Evolutionary conservation across 2,113 vertebrate species (phyloP), one percentile per base, ranked within the genome.

Genomic region (Chloropsis hardwickii): DNA sequence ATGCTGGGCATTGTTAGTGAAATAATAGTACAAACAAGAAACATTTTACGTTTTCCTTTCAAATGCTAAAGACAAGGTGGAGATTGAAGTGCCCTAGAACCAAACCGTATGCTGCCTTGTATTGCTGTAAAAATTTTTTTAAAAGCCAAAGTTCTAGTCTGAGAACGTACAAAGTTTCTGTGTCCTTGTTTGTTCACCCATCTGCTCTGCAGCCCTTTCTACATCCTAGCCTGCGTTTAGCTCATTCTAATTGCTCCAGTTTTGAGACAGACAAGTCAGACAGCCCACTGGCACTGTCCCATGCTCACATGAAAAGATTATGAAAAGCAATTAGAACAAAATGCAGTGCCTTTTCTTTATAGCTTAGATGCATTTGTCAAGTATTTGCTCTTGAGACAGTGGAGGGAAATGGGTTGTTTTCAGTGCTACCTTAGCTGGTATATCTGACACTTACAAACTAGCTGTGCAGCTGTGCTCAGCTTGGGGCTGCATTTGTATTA

Each of bases 301-400:
- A 88, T 88, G 51, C 69, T 79, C 25, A 29, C 87, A 88, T 69
- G 86, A 95, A 95, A 92, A 90, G 90, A 88, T 93, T 93, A 94
- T 90, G 95, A 78, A 93, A 94, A 88, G 90, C 93, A 95, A 92
- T 96, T 94, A 96, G 72, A 56, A 86, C 76, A 86, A 95, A 96
- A 90, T 74, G 84, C 61, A 19, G 12, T 74, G 82, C 88, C 90
- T 96, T 93, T 95, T 96, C 86, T 88, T 81, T 95, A 71, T 81
- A 64, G 92, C 90, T 94, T 88, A 93, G 67, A 92, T 81, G 86
- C 69, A 29, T 93, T 96, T 96, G 90, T 96, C 44, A 86, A 96
- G 92, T 84, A 86, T 94, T 90, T 93, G 47, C 88, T 92, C 86
- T 51, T 94, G 88, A 93, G 93, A 90, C 45, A 65, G 85, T 80